Conservation (phyloP, 2,888 invertebrate species). For the Volucella zonaria region DNA sequence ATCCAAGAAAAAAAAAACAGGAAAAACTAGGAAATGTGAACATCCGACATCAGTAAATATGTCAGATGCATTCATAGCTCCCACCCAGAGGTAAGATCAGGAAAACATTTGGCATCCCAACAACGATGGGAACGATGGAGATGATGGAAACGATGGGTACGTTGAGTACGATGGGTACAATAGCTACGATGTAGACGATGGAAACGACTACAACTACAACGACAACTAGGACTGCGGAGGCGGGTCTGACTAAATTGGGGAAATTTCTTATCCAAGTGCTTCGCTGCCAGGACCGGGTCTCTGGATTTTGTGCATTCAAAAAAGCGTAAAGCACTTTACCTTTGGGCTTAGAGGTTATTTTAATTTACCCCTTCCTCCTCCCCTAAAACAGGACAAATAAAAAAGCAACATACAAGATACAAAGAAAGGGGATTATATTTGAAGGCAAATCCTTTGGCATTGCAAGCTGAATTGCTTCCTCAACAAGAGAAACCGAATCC, state of each 20-base stretch:
- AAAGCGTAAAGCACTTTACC: constrained; percentile 66
- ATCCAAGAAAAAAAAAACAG: no score
- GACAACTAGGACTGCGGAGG: background rate
- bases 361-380: constrained; percentile 19
- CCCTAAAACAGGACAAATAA: constrained; percentile 4
- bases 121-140: constrained; percentile 18
- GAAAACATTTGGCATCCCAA: constrained; percentile 36
- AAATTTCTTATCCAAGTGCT: constrained; percentile 52
- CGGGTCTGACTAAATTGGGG: constrained; percentile 57
- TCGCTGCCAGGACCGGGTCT: constrained; percentile 39
- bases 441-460: constrained; percentile 43
- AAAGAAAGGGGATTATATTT: constrained; percentile 40
- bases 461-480: constrained; percentile 48
- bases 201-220: background rate
- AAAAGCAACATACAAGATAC: background rate
- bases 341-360: constrained; percentile 69
- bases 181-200: background rate
- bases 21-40: no score
- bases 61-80: constrained; percentile 69
- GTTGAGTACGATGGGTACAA: constrained; percentile 2
- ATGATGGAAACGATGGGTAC: no score
- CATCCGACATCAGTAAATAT: constrained; percentile 61
- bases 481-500: background rate
- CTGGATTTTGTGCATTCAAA: constrained; percentile 58
- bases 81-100: constrained; percentile 37